Conservation (phyloP, 2,113 vertebrate genomes). For the Acanthisitta chloris region DNA sequence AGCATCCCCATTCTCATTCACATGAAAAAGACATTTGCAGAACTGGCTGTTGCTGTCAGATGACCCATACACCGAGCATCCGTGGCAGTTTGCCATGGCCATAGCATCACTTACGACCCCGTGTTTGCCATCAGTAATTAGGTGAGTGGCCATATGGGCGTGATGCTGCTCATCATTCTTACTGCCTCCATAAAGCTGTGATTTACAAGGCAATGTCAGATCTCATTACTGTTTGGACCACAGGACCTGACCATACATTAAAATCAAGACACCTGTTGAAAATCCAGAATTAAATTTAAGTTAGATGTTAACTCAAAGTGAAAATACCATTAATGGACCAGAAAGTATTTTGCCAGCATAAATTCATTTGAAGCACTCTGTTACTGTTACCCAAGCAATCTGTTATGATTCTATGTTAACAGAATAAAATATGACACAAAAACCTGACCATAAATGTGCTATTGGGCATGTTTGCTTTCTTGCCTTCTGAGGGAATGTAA, state of each 20-base stretch:
- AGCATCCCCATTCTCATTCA: rapidly evolving
- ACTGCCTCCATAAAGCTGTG: neutral
- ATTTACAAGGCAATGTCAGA: neutral
- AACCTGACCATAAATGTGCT: neutral
- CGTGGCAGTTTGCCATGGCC: neutral
- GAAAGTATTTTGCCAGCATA: neutral
- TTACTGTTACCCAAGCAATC: neutral
- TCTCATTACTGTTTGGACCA: neutral
- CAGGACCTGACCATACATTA: neutral
- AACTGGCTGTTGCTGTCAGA: neutral
- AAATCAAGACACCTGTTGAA: neutral
- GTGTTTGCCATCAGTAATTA: neutral
- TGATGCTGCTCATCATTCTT: neutral
- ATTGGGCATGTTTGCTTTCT: neutral
- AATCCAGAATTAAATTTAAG: neutral
- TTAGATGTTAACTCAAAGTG: neutral
- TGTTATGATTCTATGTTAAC: neutral
- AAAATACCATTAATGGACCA: neutral
- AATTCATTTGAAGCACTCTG: neutral
- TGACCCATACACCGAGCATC: neutral
- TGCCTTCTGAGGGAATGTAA: neutral
- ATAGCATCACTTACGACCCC: rapidly evolving
- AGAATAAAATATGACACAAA: neutral
- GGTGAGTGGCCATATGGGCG: neutral
- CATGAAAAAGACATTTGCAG: neutral